phyloP scores from a whole-genome alignment of 2,113 vertebrate genomes.

The Parotia lawesii region DNA sequence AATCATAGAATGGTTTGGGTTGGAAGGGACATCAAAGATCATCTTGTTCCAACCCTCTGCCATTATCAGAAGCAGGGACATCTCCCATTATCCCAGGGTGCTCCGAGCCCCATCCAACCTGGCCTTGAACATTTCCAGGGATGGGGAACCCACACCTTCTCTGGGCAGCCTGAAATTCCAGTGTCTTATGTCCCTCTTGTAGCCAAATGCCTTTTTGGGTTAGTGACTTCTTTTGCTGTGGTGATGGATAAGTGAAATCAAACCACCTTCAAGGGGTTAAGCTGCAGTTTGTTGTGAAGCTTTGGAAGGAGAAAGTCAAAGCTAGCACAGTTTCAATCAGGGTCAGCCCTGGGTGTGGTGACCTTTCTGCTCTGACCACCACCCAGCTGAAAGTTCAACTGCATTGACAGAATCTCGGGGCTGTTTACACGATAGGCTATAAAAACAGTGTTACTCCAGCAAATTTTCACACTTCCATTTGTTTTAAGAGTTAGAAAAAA shows the following conservation, averaged over 20 bases:
- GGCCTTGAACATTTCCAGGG: not conserved
- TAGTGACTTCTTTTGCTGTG: not conserved
- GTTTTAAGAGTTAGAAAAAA: constrained; percentile 23
- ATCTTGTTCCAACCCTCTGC: not conserved
- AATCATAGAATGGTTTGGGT: not conserved
- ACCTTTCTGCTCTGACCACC: constrained; percentile 17
- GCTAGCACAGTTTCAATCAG: not conserved
- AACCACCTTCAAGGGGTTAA: not conserved
- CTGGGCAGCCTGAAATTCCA: not conserved
- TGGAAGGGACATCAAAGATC: not conserved
- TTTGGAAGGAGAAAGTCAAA: constrained; percentile 29
- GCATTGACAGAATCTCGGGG: not conserved
- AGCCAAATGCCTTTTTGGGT: not conserved
- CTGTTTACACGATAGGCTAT: not conserved
- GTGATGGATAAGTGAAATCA: not conserved
- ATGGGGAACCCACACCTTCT: not conserved
- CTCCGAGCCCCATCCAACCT: not conserved
- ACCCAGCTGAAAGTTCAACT: not conserved
- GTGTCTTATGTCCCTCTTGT: not conserved
- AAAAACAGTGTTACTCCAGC: not conserved
- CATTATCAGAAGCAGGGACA: not conserved
- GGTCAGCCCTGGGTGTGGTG: not conserved
- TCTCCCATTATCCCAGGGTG: not conserved
- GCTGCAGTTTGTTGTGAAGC: not conserved
- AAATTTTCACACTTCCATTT: constrained; percentile 47